These are phyloP conservation scores for Cynaeus angustus DNA, from an alignment of 2,888 invertebrate species.

Conservation along the genomic window DNA sequence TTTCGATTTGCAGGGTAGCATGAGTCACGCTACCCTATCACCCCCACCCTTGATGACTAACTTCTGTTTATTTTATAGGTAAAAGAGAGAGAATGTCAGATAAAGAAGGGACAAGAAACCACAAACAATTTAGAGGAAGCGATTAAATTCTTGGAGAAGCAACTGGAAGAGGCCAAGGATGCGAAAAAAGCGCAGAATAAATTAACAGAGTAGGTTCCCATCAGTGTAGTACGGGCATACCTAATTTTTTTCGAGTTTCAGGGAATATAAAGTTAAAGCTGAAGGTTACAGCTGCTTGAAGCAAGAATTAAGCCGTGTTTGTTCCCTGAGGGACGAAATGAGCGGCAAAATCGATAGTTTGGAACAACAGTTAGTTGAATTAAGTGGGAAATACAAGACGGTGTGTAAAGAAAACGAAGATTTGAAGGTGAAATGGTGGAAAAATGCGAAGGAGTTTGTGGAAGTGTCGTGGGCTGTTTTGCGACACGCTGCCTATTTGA, in stretches of 20 bases:
- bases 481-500: slow-evolving; percentile 58
- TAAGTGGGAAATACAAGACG: not conserved
- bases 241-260: slow-evolving; percentile 3
- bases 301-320: slow-evolving; percentile 13
- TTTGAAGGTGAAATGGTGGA: slow-evolving; percentile 56
- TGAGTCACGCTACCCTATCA: slow-evolving; percentile 30
- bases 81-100: slow-evolving; percentile 42
- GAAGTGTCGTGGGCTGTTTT: slow-evolving; percentile 58
- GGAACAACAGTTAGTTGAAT: slow-evolving; percentile 53
- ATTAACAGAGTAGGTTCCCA: slow-evolving; percentile 15
- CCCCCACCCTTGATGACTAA: slow-evolving; percentile 14
- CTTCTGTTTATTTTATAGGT: slow-evolving; percentile 14
- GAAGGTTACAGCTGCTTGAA: slow-evolving; percentile 1
- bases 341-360: slow-evolving; percentile 46
- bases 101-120: slow-evolving; percentile 14
- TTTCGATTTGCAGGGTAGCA: slow-evolving; percentile 26
- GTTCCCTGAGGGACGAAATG: slow-evolving; percentile 15
- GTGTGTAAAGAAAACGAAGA: slow-evolving; percentile 24
- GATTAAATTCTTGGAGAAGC: not conserved
- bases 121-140: slow-evolving; percentile 45
- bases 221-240: not conserved
- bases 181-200: slow-evolving; percentile 5
- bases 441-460: slow-evolving; percentile 56
- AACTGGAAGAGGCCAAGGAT: not conserved
- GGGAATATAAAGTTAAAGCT: slow-evolving; percentile 4